These are phyloP conservation scores for Trachemys scripta DNA, from an alignment of 2,113 vertebrate genomes.

Conservation along the genomic window DNA sequence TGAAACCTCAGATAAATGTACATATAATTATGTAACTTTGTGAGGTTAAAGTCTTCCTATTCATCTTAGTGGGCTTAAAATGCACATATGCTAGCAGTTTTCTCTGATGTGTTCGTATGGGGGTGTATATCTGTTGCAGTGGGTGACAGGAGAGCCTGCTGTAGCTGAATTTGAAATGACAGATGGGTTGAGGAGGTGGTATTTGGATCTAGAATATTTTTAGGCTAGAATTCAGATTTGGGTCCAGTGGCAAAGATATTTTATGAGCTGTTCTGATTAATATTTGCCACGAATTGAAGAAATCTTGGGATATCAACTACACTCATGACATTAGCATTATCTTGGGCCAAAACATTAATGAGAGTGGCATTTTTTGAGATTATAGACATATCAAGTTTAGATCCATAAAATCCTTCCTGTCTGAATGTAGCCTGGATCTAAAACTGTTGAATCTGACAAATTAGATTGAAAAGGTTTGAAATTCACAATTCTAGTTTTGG, in stretches of 20 bases:
- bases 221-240: not conserved
- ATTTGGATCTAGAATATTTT: not conserved
- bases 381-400: not conserved
- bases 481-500: not conserved
- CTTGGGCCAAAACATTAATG: not conserved
- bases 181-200: not conserved
- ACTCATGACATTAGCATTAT: not conserved
- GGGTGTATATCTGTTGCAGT: not conserved
- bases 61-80: not conserved
- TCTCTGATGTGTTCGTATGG: not conserved
- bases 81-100: not conserved
- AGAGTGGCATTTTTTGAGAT: not conserved
- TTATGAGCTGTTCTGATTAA: not conserved
- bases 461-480: not conserved
- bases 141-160: not conserved
- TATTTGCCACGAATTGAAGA: not conserved
- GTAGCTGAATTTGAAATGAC: not conserved
- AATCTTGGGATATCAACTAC: not conserved
- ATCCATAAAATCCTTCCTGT: not conserved
- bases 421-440: not conserved
- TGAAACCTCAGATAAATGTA: not conserved
- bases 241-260: not conserved
- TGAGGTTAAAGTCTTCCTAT: not conserved
- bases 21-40: not conserved
- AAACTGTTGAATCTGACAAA: not conserved